Percentiles rank a stretch among this genome's conserved stretches.
Evolutionary conservation across 2,888 invertebrate genomes (phyloP).

Genomic region (Ferrisia virgata): DNA sequence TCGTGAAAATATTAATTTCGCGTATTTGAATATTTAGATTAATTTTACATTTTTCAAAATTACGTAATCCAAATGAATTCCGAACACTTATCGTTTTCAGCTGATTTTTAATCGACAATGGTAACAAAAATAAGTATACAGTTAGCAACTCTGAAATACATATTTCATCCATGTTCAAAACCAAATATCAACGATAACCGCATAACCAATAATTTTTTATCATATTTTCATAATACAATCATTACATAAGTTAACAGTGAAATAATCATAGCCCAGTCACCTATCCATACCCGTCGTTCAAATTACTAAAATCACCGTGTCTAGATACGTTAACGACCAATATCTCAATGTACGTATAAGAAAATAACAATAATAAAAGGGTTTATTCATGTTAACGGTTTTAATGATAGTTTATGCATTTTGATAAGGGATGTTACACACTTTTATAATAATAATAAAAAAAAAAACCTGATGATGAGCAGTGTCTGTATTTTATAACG

Average conservation of each 20-base stretch:
- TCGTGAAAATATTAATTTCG: no score
- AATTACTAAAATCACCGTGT: constrained; percentile 1
- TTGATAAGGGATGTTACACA: constrained; percentile 36
- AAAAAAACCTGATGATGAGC: constrained; percentile 32
- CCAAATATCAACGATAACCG: neutral
- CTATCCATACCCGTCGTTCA: neutral
- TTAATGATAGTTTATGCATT: constrained; percentile 38
- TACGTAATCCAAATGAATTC: no score
- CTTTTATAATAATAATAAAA: constrained; percentile 6
- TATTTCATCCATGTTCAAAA: no score
- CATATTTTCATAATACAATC: neutral
- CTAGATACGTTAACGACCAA: constrained; percentile 25
- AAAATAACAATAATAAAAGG: constrained; percentile 27
- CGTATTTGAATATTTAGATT: no score
- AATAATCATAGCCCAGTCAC: neutral
- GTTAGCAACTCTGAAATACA: no score
- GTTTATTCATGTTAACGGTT: constrained; percentile 38
- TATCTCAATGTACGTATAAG: constrained; percentile 17
- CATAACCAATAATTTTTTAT: neutral
- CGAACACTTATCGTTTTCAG: no score
- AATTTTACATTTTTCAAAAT: no score
- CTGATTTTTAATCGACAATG: no score
- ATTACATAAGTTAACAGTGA: neutral
- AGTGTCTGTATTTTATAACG: constrained; percentile 17
- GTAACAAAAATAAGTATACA: no score